Evolutionary conservation across 2,888 invertebrate species (phyloP).

Genomic region (Xestia sexstrigata): DNA sequence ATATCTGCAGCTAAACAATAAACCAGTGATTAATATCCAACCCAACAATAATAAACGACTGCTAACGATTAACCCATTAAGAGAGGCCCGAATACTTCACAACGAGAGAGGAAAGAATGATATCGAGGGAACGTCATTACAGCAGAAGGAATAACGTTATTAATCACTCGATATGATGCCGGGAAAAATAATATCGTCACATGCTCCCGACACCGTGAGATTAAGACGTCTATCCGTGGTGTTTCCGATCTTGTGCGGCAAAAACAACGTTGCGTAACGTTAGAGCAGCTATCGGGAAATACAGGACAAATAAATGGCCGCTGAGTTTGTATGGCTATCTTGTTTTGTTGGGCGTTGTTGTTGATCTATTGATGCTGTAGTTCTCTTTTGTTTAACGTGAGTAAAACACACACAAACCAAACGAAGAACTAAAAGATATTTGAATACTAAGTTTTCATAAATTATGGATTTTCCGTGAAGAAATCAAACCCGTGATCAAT

Average conservation of each 20-base stretch:
- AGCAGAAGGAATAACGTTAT: constrained; percentile 86
- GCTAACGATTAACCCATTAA: constrained; percentile 76
- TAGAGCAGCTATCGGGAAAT: constrained; percentile 48
- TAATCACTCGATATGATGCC: constrained; percentile 87
- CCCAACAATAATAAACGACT: constrained; percentile 57
- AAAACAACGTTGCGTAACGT: constrained; percentile 66
- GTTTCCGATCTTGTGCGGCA: constrained; percentile 72
- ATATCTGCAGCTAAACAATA: constrained; percentile 43
- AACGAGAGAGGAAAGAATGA: constrained; percentile 71
- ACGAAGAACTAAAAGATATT: neutral
- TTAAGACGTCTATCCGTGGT: constrained; percentile 85
- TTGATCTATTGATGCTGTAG: neutral
- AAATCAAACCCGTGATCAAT: neutral
- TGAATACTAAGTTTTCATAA: neutral
- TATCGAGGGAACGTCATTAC: constrained; percentile 82
- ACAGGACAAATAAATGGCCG: constrained; percentile 50
- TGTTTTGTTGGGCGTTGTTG: constrained; percentile 17
- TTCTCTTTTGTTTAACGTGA: neutral
- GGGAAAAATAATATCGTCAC: constrained; percentile 89
- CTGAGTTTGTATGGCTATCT: constrained; percentile 21
- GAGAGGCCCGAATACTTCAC: constrained; percentile 75
- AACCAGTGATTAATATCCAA: constrained; percentile 47
- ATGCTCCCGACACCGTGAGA: constrained; percentile 87
- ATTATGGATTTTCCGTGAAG: neutral
- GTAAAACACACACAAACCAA: neutral